These are phyloP conservation scores for Gonatopus flavifemur DNA, from an alignment of 1,140 invertebrate species.

Conservation along the genomic window DNA sequence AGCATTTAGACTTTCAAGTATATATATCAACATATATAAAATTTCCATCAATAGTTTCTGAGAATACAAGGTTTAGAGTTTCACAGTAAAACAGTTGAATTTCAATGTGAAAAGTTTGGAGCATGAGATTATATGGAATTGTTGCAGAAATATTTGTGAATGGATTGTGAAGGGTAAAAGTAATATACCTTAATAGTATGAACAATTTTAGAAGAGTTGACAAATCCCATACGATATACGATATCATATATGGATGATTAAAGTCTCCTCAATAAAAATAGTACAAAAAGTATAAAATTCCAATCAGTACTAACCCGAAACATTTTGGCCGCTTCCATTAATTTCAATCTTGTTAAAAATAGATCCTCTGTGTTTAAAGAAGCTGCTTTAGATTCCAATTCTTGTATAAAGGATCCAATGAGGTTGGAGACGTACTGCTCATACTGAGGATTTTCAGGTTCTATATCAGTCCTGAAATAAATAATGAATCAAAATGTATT, in stretches of 20 bases:
- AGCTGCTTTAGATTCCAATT: conserved; percentile 76
- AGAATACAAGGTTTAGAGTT: too few relatives aligned
- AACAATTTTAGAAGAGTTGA: too few relatives aligned
- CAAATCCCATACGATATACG: too few relatives aligned
- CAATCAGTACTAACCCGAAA: conserved; percentile 62
- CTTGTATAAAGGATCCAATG: conserved; percentile 71
- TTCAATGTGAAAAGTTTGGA: too few relatives aligned
- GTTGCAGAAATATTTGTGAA: too few relatives aligned
- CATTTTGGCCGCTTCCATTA: conserved; percentile 76
- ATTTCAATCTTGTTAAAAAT: conserved; percentile 78
- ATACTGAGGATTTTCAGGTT: conserved; percentile 68
- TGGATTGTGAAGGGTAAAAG: too few relatives aligned
- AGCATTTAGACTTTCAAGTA: too few relatives aligned
- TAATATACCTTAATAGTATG: too few relatives aligned
- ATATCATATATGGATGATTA: conserved; percentile 1
- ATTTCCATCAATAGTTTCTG: too few relatives aligned
- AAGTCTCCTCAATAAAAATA: conserved; percentile 4
- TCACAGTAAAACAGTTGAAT: too few relatives aligned
- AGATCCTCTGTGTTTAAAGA: conserved; percentile 70
- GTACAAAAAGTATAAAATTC: neutral
- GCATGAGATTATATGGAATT: too few relatives aligned
- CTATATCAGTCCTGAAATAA: conserved; percentile 65
- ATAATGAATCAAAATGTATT: neutral
- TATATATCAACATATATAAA: too few relatives aligned
- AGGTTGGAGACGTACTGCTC: conserved; percentile 64